Conservation (phyloP, 2,113 vertebrate species). For the Alethe diademata region DNA sequence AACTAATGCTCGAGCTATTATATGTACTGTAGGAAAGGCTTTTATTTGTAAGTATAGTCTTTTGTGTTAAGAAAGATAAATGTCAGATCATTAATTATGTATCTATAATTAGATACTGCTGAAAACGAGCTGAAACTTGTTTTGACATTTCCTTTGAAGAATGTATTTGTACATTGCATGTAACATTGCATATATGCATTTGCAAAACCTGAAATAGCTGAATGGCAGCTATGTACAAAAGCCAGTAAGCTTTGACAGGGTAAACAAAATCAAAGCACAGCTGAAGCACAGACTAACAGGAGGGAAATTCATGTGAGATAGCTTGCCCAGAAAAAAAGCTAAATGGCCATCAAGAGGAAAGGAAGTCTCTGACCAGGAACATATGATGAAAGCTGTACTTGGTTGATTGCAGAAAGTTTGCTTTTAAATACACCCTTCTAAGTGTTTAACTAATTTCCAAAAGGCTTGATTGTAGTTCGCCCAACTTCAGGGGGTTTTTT, state of each 20-base stretch:
- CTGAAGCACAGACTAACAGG: slow-evolving; percentile 14
- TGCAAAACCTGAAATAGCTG: slow-evolving; percentile 40
- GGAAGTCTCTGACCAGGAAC: slow-evolving; percentile 37
- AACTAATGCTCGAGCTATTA: neutral
- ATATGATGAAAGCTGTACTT: slow-evolving; percentile 35
- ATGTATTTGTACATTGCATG: slow-evolving; percentile 58
- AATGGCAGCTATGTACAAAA: slow-evolving; percentile 50
- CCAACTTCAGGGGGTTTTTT: neutral
- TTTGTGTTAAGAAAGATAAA: slow-evolving; percentile 66
- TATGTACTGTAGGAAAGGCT: neutral
- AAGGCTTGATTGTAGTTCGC: slow-evolving; percentile 19
- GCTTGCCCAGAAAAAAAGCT: slow-evolving; percentile 11
- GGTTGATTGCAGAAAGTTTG: slow-evolving; percentile 54
- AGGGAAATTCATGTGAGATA: slow-evolving; percentile 13
- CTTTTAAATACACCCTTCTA: slow-evolving; percentile 45
- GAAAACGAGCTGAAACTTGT: slow-evolving; percentile 64
- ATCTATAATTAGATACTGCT: slow-evolving; percentile 61
- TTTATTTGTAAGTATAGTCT: slow-evolving; percentile 33
- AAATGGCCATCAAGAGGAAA: slow-evolving; percentile 46
- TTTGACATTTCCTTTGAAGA: slow-evolving; percentile 70
- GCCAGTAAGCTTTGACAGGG: neutral
- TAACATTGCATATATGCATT: slow-evolving; percentile 48
- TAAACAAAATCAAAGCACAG: slow-evolving; percentile 56
- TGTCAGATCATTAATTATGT: slow-evolving; percentile 68
- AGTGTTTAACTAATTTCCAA: slow-evolving; percentile 57